These are phyloP conservation scores for Druon quercuslanigerum DNA, from an alignment of 1,140 invertebrate genomes.

Conservation along the genomic window DNA sequence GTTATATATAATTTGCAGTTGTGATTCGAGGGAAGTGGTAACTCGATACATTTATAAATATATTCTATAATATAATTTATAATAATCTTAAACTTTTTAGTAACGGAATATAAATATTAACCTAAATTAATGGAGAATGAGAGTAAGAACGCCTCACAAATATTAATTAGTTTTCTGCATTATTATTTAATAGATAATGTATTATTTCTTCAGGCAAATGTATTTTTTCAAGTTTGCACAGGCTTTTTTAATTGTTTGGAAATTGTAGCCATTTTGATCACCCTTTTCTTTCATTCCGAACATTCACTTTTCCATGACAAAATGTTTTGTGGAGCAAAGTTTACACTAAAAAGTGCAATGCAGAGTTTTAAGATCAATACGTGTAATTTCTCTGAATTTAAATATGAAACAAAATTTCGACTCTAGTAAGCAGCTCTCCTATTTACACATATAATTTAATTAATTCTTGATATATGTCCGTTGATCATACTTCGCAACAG, in stretches of 20 bases:
- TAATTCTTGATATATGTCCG: neutral
- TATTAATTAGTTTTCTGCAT: too few relatives aligned
- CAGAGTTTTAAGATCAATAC: neutral
- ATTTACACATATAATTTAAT: neutral
- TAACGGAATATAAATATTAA: neutral
- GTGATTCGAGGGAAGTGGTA: constrained; percentile 44
- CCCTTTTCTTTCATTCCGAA: neutral
- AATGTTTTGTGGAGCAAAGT: neutral
- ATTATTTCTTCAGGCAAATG: neutral
- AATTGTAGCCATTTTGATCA: neutral
- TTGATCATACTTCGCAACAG: constrained; percentile 30
- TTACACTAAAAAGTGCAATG: too few relatives aligned
- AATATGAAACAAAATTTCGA: neutral
- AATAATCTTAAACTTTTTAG: constrained; percentile 30
- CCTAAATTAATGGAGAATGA: neutral
- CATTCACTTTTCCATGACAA: neutral
- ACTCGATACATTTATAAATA: constrained; percentile 49
- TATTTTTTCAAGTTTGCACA: neutral
- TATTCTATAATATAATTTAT: constrained; percentile 47
- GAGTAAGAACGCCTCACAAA: too few relatives aligned
- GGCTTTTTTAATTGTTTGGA: neutral
- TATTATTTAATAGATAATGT: too few relatives aligned
- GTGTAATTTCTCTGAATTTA: neutral
- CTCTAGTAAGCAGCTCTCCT: neutral
- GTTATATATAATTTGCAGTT: constrained; percentile 53